Evolutionary conservation across 2,888 invertebrate species (phyloP), one percentile per base, ranked within the genome.

Genomic region (Polydrusus tereticollis): DNA sequence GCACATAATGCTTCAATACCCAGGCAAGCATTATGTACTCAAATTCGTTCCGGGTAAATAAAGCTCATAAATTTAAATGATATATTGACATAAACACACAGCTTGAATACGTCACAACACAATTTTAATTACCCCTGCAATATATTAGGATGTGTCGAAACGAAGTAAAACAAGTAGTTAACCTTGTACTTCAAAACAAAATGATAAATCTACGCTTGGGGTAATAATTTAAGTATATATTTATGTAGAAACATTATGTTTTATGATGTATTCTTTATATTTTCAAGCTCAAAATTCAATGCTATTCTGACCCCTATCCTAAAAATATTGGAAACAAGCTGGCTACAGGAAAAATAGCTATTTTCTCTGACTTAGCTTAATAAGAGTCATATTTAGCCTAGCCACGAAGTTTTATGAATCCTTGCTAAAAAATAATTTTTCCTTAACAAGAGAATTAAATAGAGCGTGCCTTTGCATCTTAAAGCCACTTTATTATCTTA

Each of bases 1-100:
- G n/a, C n/a, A n/a, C n/a, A n/a, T n/a, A n/a, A n/a, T 29, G 7
- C 29, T 29, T 5, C 29, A 29, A 29, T 7, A 5, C 5, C 29
- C n/a, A 36, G 2, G n/a, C 10, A 7, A n/a, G n/a, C n/a, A n/a
- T 12, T 36, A 41, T 16, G 14, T 41, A 41, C 16, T 41, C 14
- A 41, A 16, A 41, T 16, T n/a, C 16, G 16, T 7, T 26, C 26
- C 26, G 16, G n/a, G n/a, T 41, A 45, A 45, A 18, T 20, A 2
- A 20, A 20, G 7, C 1, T 20, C 8, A 7, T 45, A 20, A 45
- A 20, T 18, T 20, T 8, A 10, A 18, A 50, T 50, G 50, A 50
- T 50, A 23, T 45, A 45, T 47, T 47, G 12, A 21, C 47, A 47
- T 50, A 50, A 50, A 26, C 26, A 26, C 50, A 50, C 26, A 50